Evolutionary conservation across 2,888 invertebrate species (phyloP), one percentile per base, ranked within the genome.

Genomic region (Liopterus haemorrhoidalis): DNA sequence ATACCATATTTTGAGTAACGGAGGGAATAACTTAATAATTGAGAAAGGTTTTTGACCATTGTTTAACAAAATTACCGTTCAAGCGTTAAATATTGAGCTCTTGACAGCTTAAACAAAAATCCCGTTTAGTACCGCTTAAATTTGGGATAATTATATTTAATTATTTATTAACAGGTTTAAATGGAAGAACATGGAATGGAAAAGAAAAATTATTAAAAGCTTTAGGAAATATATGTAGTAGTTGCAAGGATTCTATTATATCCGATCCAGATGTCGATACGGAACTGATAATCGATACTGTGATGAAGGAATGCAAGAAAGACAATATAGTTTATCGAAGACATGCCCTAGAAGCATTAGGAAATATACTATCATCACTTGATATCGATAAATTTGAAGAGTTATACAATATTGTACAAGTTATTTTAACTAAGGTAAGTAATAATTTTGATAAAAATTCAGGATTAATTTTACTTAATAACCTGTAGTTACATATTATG

Each of bases 141-240:
- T n/a, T n/a, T n/a, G n/a, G n/a, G n/a, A n/a, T n/a, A n/a, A n/a
- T n/a, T n/a, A n/a, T 86, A n/a, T n/a, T n/a, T n/a, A n/a, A n/a
- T n/a, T n/a, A n/a, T n/a, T n/a, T n/a, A 38, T 65, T 87, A 2
- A 74, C 73, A 35, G 85, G 85, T 1, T 70, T 87, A 24, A 78
- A 80, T 53, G 92, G 93, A 14, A 77, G 92, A 62, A 90, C 89
- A 0, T 94, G 91, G 79, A 81, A 82, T 54, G 93, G 93, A n/a
- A 94, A 94, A 65, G 84, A 90, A 52, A 76, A 83, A 51, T 68
- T 93, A 20, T 64, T 92, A 9, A 77, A 81, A 54, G 91, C 92
- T 0, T 63, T 92, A 4, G 81, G 88, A 1, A 81, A 81, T 12
- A 70, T 90, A 15, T 85, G 76, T 54, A 70, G 69, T 38, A 75